These are phyloP conservation scores for Antrozous pallidus DNA, from an alignment of 2,797 vertebrate genomes.

Conservation along the genomic window DNA sequence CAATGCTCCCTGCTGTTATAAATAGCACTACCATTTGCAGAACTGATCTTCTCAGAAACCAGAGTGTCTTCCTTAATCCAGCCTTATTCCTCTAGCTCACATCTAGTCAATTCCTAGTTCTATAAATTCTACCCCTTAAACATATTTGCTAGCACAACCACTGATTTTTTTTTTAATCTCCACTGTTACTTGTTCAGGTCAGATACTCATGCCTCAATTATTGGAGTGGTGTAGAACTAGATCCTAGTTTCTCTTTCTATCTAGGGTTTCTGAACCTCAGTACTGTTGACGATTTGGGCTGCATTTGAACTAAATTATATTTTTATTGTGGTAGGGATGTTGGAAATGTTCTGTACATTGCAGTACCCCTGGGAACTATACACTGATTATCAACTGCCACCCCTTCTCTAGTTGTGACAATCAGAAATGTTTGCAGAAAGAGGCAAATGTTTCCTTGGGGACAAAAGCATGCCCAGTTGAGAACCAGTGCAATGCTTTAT, in stretches of 20 bases:
- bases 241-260: neutral
- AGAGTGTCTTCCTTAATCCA: neutral
- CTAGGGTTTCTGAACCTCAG: fast-evolving
- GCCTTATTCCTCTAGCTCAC: neutral
- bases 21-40: fast-evolving
- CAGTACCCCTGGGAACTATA: neutral
- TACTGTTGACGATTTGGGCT: too few species aligned
- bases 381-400: neutral
- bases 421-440: neutral
- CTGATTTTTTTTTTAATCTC: neutral
- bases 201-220: neutral
- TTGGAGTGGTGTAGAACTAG: neutral
- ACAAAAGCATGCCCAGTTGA: neutral
- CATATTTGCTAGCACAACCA: neutral
- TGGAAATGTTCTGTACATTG: neutral
- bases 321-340: neutral
- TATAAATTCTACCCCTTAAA: neutral
- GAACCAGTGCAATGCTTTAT: neutral
- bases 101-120: neutral
- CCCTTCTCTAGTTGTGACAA: neutral
- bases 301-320: too few species aligned
- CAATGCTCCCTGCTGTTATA: neutral
- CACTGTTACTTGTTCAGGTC: neutral
- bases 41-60: neutral
- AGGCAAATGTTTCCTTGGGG: neutral